These are phyloP conservation scores for Acanthiza pusilla DNA, from an alignment of 2,797 vertebrate genomes.

Conservation along the genomic window DNA sequence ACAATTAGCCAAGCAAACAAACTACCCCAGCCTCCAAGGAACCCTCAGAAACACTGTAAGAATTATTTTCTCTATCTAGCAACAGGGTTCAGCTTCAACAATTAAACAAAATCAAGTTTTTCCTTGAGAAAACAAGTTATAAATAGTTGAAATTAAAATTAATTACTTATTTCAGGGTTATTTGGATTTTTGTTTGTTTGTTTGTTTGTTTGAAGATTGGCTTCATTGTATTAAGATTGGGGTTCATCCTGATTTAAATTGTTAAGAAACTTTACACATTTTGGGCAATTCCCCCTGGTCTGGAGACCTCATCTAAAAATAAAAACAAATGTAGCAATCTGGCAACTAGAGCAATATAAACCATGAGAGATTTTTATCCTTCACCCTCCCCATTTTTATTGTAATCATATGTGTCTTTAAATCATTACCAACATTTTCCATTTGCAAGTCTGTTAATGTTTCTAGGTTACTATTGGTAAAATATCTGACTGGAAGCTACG, in stretches of 20 bases:
- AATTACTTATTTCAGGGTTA: not conserved
- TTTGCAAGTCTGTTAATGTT: not conserved
- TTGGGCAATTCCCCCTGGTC: not conserved
- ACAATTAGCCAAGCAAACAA: not conserved
- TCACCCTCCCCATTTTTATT: not conserved
- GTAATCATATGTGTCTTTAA: not conserved
- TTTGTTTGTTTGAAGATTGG: not conserved
- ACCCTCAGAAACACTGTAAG: accelerated
- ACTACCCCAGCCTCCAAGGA: not conserved
- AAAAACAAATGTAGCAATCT: not conserved
- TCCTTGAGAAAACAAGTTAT: not conserved
- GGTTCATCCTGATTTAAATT: not conserved
- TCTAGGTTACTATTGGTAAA: not conserved
- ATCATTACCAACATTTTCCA: not conserved
- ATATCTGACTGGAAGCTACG: not conserved
- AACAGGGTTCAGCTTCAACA: not conserved
- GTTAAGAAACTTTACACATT: not conserved
- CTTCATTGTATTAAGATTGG: not conserved
- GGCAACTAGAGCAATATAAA: not conserved
- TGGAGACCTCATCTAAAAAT: not conserved
- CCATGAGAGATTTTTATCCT: not conserved
- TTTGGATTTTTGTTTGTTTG: not conserved
- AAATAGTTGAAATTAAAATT: not conserved
- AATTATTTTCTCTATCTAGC: not conserved
- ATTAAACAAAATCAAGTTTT: not conserved